Percentiles rank a stretch among this genome's conserved stretches.
phyloP scores from a whole-genome alignment of 2,888 invertebrate genomes.

The Pyralis farinalis region DNA sequence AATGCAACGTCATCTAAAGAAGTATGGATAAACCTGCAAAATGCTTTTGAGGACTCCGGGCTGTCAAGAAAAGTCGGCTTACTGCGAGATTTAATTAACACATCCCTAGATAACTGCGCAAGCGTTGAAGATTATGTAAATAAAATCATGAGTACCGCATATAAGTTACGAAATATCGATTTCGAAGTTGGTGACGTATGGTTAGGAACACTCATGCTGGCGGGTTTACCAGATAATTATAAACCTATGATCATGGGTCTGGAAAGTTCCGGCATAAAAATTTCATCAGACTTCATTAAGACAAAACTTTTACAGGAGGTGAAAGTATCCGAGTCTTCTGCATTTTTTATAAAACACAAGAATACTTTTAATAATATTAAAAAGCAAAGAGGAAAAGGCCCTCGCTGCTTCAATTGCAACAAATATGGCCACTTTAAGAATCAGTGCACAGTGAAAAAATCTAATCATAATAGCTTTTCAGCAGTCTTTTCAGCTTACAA shows the following conservation, averaged over 20 bases:
- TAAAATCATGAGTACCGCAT: constrained; percentile 4
- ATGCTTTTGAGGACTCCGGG: background rate
- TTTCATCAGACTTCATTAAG: background rate
- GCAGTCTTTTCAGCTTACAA: constrained; percentile 17
- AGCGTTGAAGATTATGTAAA: constrained; percentile 5
- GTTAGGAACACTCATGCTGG: no score
- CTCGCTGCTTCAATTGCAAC: constrained; percentile 6
- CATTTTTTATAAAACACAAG: constrained; percentile 2
- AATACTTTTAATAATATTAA: no score
- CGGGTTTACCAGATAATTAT: no score
- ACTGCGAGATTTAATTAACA: constrained; percentile 5
- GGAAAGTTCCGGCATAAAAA: background rate
- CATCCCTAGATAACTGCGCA: no score
- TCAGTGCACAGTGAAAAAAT: no score
- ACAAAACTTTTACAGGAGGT: constrained; percentile 8
- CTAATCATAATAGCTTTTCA: constrained; percentile 8
- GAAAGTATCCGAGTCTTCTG: background rate
- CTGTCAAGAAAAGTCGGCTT: constrained; percentile 3
- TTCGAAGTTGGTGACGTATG: background rate
- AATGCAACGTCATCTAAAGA: no score
- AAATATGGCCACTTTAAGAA: constrained; percentile 4
- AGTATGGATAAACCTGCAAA: no score
- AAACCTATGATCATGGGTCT: no score
- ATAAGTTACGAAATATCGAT: constrained; percentile 4
- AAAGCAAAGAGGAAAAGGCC: background rate